phyloP scores from a whole-genome alignment of 2,113 vertebrate species.

The Cettia cetti region DNA sequence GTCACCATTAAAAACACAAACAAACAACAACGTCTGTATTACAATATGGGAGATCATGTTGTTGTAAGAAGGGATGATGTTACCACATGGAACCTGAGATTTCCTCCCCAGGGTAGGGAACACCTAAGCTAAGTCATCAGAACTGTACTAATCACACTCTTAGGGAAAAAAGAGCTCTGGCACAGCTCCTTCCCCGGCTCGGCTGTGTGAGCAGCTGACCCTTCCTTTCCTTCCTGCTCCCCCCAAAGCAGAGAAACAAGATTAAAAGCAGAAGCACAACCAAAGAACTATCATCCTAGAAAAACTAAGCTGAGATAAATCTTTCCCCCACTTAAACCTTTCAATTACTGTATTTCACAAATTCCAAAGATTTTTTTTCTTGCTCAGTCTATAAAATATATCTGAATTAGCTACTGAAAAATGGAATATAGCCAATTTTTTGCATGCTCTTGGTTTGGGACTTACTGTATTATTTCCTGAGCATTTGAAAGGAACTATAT shows the following conservation, averaged over 20 bases:
- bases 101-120: background rate
- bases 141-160: background rate
- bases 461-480: slow-evolving; percentile 3
- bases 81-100: background rate
- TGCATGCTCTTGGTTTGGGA: background rate
- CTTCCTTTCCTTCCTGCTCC: slow-evolving; percentile 38
- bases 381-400: slow-evolving; percentile 20
- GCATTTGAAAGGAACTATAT: background rate
- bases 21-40: background rate
- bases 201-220: background rate
- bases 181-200: background rate
- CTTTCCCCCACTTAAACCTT: slow-evolving; percentile 46
- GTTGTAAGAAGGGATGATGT: background rate
- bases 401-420: slow-evolving; percentile 19
- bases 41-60: background rate
- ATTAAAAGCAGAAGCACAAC: slow-evolving; percentile 66
- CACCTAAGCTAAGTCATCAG: background rate
- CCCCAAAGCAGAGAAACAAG: slow-evolving; percentile 38
- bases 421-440: background rate
- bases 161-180: background rate
- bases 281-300: slow-evolving; percentile 49
- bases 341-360: slow-evolving; percentile 50
- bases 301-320: slow-evolving; percentile 53
- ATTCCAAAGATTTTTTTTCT: slow-evolving; percentile 41
- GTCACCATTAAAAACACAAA: background rate